phyloP scores from a whole-genome alignment of 1,140 invertebrate species.

The Plutomurus gul region DNA sequence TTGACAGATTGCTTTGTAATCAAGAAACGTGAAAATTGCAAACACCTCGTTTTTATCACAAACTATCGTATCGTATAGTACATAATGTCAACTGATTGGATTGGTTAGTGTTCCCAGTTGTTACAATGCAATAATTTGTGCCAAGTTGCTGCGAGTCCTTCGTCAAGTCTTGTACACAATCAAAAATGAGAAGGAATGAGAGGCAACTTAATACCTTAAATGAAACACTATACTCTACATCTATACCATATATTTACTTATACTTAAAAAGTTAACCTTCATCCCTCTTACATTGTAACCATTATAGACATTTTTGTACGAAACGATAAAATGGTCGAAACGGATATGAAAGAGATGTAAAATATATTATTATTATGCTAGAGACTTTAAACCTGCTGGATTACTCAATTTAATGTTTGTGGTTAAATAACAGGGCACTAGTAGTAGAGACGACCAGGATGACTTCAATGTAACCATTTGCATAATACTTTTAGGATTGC shows the following conservation, averaged over 20 bases:
- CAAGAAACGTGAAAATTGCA: not conserved
- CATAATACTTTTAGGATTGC: no score
- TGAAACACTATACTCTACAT: no score
- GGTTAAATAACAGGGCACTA: no score
- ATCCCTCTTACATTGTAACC: not conserved
- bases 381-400: slow-evolving; percentile 38
- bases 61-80: not conserved
- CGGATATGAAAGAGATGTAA: not conserved
- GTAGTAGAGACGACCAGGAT: no score
- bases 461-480: no score
- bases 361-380: not conserved
- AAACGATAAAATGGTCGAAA: not conserved
- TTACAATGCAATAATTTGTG: slow-evolving; percentile 46
- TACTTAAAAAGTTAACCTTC: not conserved
- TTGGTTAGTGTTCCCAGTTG: slow-evolving; percentile 5
- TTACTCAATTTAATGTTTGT: slow-evolving; percentile 28
- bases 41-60: not conserved
- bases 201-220: slow-evolving; percentile 3
- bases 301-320: slow-evolving; percentile 18
- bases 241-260: not conserved
- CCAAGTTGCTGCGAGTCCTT: slow-evolving; percentile 36
- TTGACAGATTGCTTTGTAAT: no score
- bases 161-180: not conserved
- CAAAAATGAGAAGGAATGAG: slow-evolving; percentile 11
- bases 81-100: not conserved